Base-by-base conservation (phyloP, 2,113 vertebrate genomes). In the Calidris pugnax region DNA sequence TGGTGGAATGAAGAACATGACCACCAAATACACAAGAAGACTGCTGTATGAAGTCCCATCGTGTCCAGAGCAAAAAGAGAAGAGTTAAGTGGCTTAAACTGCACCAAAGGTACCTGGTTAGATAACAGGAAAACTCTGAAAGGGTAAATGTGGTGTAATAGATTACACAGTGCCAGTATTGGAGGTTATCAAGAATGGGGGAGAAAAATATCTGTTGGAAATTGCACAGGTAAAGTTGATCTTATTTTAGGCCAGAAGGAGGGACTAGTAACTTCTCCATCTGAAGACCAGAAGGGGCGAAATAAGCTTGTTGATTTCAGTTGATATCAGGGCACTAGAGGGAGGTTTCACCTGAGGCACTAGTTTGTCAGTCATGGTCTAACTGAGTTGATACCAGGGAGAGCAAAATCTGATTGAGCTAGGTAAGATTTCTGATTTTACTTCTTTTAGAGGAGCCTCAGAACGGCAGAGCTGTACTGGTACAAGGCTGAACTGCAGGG, bases 11-110 rank as follows among this genome's bases (percentile, higher is more conserved):
- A 79, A 88, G 30, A 68, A 37, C 37, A 14, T 7, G 7, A 9
- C 37, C 26, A 69, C 72, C 27, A 69, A 76, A 64, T 50, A 21
- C 0, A 0, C 66, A 22, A 22, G 63, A 77, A 66, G 4, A 4
- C 35, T 51, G 41, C 7, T 79, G 7, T 11, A 13, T 3, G 15
- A 53, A 53, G 32, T 32, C 8, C 32, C 3, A 62, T 69, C 5
- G 1, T 23, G 5, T 57, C 21, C 37, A 23, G 28, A 62, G 28
- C 24, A 45, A 45, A 89, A 80, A 68, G 15, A n/a, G 32, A 22
- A 33, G 30, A 43, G 8, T 27, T 72, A 86, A 51, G 28, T 35
- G 41, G 10, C 27, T 71, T 90, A 55, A 87, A 45, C 11, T 1
- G 1, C 16, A 63, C 32, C 9, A 41, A 67, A 75, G 35, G 15